Evolutionary conservation across 2,797 vertebrate genomes (phyloP).

Genomic region (Lepilemur ruficaudatus): DNA sequence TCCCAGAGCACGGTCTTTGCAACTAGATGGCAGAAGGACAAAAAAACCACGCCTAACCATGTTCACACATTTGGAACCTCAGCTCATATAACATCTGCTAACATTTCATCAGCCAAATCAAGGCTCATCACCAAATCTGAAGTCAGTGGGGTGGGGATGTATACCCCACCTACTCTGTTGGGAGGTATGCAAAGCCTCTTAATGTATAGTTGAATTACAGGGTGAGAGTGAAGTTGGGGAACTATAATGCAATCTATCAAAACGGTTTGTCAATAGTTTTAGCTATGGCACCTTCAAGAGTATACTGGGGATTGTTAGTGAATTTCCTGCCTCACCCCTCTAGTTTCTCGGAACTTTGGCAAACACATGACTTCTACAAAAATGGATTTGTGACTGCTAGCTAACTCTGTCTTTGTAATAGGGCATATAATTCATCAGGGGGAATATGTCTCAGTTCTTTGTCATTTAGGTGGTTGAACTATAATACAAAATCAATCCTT

Average conservation of each 20-base stretch:
- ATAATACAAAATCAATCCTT: constrained; percentile 33
- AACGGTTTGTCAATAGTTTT: not conserved
- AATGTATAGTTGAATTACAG: not conserved
- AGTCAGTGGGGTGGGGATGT: not conserved
- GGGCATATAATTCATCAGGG: not conserved
- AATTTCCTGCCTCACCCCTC: not conserved
- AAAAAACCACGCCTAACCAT: constrained; percentile 8
- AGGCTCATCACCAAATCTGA: not conserved
- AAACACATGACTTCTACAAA: not conserved
- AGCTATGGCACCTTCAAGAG: not conserved
- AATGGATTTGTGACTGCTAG: not conserved
- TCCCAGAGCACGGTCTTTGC: not conserved
- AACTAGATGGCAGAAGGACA: constrained; percentile 28
- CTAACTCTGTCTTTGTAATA: not conserved
- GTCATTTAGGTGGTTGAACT: constrained; percentile 1
- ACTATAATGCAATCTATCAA: not conserved
- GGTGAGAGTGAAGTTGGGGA: not conserved
- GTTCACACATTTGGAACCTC: not conserved
- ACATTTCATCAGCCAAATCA: not conserved
- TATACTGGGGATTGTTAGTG: not conserved
- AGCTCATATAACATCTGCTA: constrained; percentile 16
- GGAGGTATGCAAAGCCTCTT: not conserved
- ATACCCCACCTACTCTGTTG: not conserved
- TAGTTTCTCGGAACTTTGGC: not conserved
- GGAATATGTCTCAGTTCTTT: constrained; percentile 3